Percentiles rank a stretch among this genome's conserved stretches.
phyloP scores from a whole-genome alignment of 2,888 invertebrate species.

The Isotomurus palustris region DNA sequence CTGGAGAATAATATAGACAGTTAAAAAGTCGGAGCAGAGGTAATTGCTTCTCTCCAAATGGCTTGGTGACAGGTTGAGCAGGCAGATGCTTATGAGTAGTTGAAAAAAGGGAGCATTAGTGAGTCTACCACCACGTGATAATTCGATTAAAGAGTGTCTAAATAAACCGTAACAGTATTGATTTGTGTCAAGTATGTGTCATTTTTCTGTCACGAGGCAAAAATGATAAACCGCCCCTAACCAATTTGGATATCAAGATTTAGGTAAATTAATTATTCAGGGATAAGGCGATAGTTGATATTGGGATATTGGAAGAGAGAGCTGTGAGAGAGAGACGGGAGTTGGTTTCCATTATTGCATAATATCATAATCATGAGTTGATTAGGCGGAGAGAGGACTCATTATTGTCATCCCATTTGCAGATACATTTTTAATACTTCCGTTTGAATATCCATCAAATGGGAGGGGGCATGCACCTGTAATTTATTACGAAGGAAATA shows the following conservation, averaged over 20 bases:
- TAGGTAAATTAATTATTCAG: constrained; percentile 37
- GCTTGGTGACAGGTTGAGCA: too few species aligned
- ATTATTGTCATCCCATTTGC: constrained; percentile 1
- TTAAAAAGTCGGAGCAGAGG: too few species aligned
- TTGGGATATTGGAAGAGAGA: too few species aligned
- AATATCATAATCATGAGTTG: constrained; percentile 10
- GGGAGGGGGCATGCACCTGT: neutral
- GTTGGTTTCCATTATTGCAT: too few species aligned
- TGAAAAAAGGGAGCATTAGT: neutral
- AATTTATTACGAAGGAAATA: too few species aligned
- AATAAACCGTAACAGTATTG: constrained; percentile 29
- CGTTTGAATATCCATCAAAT: neutral
- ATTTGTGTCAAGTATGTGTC: constrained; percentile 46
- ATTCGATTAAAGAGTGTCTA: constrained; percentile 34
- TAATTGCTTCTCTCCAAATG: too few species aligned
- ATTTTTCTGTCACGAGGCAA: constrained; percentile 38
- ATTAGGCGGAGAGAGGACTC: neutral
- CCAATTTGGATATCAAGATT: constrained; percentile 45
- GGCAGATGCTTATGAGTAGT: too few species aligned
- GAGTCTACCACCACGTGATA: constrained; percentile 17
- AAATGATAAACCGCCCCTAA: constrained; percentile 26
- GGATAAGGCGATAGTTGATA: too few species aligned
- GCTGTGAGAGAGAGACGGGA: too few species aligned
- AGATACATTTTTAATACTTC: neutral
- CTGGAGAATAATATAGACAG: too few species aligned